Evolutionary conservation across 2,113 vertebrate species (phyloP), one percentile per base, ranked within the genome.

Genomic region (Neogobius melanostomus): DNA sequence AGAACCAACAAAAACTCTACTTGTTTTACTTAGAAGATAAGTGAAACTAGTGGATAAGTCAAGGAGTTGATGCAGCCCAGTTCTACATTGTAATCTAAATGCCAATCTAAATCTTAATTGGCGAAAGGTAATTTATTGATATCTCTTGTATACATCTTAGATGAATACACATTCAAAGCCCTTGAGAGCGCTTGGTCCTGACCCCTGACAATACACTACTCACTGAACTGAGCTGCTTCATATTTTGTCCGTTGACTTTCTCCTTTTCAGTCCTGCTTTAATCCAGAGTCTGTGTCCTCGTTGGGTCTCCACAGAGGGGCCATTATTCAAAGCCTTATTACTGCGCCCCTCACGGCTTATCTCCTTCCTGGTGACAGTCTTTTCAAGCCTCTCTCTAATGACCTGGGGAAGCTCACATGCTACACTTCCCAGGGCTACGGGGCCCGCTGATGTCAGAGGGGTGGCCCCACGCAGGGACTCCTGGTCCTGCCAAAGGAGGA

Each of bases 321-420:
- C 86, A 89, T 93, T 93, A 92, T 93, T 91, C 86, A 63, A 64
- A 83, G 85, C 87, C 92, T 91, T 92, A 92, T 91, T 91, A 91
- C 92, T 87, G 84, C 83, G 87, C 90, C 83, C 86, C 89, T 89
- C 75, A 72, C 87, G 76, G 90, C 92, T 93, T 93, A 93, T 94
- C 92, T 93, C 91, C 87, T 91, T 93, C 92, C 91, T 89, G 91
- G 92, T 92, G 92, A 93, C 92, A 94, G 91, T 92, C 93, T 93
- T 93, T 94, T 94, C 92, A 94, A 92, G 90, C 90, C 91, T 91
- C 85, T 87, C 83, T 88, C 90, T 93, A 94, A 94, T 94, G 92
- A 93, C 92, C 90, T 91, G 91, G 92, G 90, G 91, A 93, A 91
- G 83, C 90, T 92, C 89, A 91, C 92, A 93, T 91, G 89, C 90